A percentile compares a stretch with the other conserved stretches of the same genome.
phyloP scores from a whole-genome alignment of 1,140 invertebrate species.

The Ladona fulva region DNA sequence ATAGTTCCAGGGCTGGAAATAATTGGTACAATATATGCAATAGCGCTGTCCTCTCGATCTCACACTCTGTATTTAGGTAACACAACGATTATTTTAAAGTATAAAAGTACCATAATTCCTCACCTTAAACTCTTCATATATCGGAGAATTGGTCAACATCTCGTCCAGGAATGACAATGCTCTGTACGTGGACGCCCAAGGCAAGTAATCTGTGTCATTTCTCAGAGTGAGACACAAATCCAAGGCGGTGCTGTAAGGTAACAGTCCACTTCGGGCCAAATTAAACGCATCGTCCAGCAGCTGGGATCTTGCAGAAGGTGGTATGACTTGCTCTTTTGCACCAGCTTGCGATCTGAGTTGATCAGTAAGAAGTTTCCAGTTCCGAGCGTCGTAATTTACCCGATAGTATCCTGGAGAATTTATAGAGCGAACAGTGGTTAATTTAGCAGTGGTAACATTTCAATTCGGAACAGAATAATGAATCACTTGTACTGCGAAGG shows the following conservation, averaged over 20 bases:
- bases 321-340: constrained; percentile 36
- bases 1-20: too few species aligned
- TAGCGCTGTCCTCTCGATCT: too few species aligned
- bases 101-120: too few species aligned
- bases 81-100: too few species aligned
- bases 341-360: constrained; percentile 39
- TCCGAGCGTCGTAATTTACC: constrained; percentile 52
- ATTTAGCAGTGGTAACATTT: too few species aligned
- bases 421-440: too few species aligned
- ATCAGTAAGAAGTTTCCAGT: constrained; percentile 46
- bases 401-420: constrained; percentile 45
- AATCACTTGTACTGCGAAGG: too few species aligned
- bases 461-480: too few species aligned
- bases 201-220: constrained; percentile 51
- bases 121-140: constrained; percentile 23
- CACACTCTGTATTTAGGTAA: too few species aligned
- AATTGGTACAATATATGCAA: too few species aligned
- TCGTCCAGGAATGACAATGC: constrained; percentile 35
- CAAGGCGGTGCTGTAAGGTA: constrained; percentile 41
- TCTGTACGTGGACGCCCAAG: constrained; percentile 49
- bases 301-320: constrained; percentile 48
- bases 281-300: constrained; percentile 52
- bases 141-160: constrained; percentile 35
- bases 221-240: constrained; percentile 48
- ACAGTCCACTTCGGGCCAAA: constrained; percentile 36